Conservation (phyloP, 2,888 invertebrate species). For the Rotaria sp. region DNA sequence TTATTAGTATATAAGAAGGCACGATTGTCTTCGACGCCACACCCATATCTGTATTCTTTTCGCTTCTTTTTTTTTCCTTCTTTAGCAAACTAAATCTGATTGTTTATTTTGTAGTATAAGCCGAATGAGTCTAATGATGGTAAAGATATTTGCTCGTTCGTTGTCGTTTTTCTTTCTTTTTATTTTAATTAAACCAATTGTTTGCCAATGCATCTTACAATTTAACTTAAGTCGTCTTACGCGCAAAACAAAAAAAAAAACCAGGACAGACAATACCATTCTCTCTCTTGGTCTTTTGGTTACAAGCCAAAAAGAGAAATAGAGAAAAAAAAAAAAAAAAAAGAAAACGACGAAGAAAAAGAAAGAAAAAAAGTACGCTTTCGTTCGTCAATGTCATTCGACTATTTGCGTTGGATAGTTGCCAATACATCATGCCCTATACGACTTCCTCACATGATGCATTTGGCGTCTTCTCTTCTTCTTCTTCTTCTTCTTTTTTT, state of each 20-base stretch:
- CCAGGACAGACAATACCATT: background rate
- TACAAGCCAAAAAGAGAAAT: background rate
- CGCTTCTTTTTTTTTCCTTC: background rate
- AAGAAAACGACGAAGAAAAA: background rate
- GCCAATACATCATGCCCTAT: background rate
- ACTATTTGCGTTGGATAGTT: background rate
- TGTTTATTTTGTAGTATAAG: background rate
- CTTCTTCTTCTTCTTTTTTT: background rate
- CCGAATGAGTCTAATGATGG: background rate
- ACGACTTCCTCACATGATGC: background rate
- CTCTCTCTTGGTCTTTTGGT: background rate
- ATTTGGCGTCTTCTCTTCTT: background rate
- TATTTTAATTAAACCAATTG: background rate
- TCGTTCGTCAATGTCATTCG: background rate
- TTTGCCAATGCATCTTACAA: background rate
- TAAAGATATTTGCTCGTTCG: background rate
- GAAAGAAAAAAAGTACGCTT: background rate
- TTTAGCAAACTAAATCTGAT: background rate
- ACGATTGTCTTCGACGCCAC: background rate
- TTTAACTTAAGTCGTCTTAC: background rate
- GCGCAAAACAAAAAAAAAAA: background rate
- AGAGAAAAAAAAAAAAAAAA: background rate
- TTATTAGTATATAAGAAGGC: background rate
- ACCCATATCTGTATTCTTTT: background rate
- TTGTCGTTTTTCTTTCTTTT: background rate